Evolutionary conservation across 1,140 invertebrate genomes (phyloP), one percentile per base, ranked within the genome.

Genomic region (Argopecten irradians): DNA sequence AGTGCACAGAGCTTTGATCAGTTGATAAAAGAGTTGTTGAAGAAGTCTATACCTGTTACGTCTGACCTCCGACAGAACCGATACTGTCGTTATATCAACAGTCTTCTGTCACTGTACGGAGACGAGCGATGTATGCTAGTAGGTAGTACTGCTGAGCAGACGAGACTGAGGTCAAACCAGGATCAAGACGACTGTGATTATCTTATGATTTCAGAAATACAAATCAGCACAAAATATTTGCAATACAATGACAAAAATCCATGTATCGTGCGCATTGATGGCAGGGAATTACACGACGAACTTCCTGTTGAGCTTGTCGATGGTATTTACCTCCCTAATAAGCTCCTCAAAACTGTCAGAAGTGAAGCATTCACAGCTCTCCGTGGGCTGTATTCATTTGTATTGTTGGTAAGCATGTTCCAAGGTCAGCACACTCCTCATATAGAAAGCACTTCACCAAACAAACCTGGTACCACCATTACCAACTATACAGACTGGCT

Each of bases 121-220:
- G 35, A 83, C 19, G 88, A 89, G 22, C 36, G 86, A 39, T 85
- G 82, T 28, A 39, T 84, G 33, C 9, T 89, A 34, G 86, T 85
- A 32, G 88, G 88, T 13, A 89, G 88, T 82, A 87, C 86, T 34
- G 28, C 33, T 13, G 86, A 89, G 39, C n/a, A 34, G 14, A 87
- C 83, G 0, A 34, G 88, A 28, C 71, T 89, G 8, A 16, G 86
- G 32, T 41, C 39, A 19, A 41, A 83, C 34, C 34, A 87, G 33
- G 88, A 89, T 41, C 33, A 87, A 28, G 88, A 86, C 0, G 88
- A 89, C 32, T 85, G 16, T 82, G 88, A 89, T 34, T 89, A 86
- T 33, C 46, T 89, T 3, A 43, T 89, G 0, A 87, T 87, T 35
- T 89, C 89, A 0, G 86, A 83, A 46, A 83, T 87, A 11, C 5